Evolutionary conservation across 2,888 invertebrate genomes (phyloP).

Genomic region (Alloplasta piceator): DNA sequence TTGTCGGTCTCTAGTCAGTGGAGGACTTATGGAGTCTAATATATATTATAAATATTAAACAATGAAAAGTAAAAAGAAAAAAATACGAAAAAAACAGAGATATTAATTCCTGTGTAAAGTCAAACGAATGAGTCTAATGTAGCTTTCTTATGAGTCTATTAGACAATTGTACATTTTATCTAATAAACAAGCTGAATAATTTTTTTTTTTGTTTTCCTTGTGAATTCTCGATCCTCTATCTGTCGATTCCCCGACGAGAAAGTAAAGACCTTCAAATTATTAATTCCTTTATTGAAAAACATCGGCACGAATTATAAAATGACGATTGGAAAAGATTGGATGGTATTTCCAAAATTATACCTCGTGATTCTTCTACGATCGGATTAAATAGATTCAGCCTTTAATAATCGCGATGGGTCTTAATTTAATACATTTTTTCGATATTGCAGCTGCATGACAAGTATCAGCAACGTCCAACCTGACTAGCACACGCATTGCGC

Average conservation of each 20-base stretch:
- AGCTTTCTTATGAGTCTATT: constrained; percentile 80
- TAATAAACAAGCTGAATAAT: constrained; percentile 79
- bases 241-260: not conserved
- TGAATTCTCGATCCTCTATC: not conserved
- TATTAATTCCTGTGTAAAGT: constrained; percentile 81
- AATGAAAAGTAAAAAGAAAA: constrained; percentile 34
- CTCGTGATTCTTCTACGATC: constrained; percentile 22
- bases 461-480: constrained; percentile 99
- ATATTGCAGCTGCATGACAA: constrained; percentile 98
- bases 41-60: constrained; percentile 69
- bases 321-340: constrained; percentile 2
- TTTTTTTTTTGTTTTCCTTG: not conserved
- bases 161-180: constrained; percentile 83
- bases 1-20: constrained; percentile 80
- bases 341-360: not conserved
- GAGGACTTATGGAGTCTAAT: constrained; percentile 82
- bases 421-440: constrained; percentile 97
- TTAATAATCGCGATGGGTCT: constrained; percentile 99
- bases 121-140: constrained; percentile 82
- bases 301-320: constrained; percentile 24
- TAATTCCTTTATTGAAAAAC: not conserved
- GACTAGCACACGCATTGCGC: too few species aligned
- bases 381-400: constrained; percentile 87
- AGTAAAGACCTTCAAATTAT: too few species aligned
- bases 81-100: constrained; percentile 69